Percentiles rank a stretch among this genome's conserved stretches.
These are phyloP conservation scores for Sebastes diploproa DNA, from an alignment of 2,797 vertebrate genomes.

Conservation along the genomic window DNA sequence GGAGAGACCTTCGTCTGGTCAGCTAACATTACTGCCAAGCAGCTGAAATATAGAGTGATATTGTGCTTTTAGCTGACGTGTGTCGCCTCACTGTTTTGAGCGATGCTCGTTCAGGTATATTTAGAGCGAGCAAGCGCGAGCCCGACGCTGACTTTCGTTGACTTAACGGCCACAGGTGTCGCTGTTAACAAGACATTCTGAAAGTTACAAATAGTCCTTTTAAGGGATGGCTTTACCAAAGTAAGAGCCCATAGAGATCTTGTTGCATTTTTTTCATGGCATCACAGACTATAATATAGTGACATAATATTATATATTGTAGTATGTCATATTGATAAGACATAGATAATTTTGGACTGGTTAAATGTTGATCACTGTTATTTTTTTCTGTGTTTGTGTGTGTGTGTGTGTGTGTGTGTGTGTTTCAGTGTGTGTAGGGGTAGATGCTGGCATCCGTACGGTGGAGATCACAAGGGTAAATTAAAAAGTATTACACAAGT, in stretches of 20 bases:
- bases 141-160: no score
- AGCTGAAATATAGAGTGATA: no score
- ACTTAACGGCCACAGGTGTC: no score
- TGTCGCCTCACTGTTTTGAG: no score
- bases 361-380: background rate
- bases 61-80: no score
- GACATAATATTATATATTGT: background rate
- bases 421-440: conserved; percentile 56
- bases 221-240: background rate
- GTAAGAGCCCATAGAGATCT: background rate
- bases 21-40: no score
- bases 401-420: background rate
- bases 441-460: conserved; percentile 81
- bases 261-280: background rate
- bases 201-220: no score
- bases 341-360: background rate
- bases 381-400: conserved; percentile 7
- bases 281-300: background rate
- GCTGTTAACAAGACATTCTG: no score
- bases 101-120: no score
- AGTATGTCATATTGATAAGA: background rate
- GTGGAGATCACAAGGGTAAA: conserved; percentile 90
- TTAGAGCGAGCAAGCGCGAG: no score
- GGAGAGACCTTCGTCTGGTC: no score
- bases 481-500: conserved; percentile 23